Evolutionary conservation across 2,113 vertebrate species (phyloP).

Genomic region (Piprites chloris): DNA sequence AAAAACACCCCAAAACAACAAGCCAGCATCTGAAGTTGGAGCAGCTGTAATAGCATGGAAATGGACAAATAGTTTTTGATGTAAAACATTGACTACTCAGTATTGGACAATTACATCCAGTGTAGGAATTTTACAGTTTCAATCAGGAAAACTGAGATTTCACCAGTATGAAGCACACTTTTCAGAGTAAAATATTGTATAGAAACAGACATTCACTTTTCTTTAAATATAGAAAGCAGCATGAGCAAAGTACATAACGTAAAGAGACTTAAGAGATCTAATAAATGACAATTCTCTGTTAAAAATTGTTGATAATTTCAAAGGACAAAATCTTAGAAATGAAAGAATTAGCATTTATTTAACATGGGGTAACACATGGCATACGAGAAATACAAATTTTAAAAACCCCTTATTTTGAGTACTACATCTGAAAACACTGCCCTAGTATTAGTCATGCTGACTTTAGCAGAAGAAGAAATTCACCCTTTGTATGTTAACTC

Average conservation of each 20-base stretch:
- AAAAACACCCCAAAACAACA: no score
- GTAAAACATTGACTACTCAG: background rate
- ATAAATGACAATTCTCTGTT: background rate
- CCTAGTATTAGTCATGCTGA: background rate
- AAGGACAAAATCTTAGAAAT: background rate
- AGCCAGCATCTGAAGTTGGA: background rate
- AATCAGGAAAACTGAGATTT: background rate
- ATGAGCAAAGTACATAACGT: background rate
- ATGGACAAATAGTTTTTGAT: background rate
- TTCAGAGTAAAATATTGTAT: background rate
- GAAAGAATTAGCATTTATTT: background rate
- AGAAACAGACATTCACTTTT: background rate
- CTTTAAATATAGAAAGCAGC: background rate
- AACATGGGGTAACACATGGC: background rate
- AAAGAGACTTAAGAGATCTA: background rate
- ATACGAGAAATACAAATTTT: background rate
- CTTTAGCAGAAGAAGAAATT: background rate
- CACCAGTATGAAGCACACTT: background rate
- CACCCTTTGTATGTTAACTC: background rate
- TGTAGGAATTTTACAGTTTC: background rate
- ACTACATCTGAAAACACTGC: background rate
- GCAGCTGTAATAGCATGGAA: background rate
- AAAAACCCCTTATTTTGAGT: background rate
- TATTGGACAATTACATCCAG: background rate
- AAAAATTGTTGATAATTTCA: background rate